Percentiles rank a stretch among this genome's conserved stretches.
These are phyloP conservation scores for Esox niger DNA, from an alignment of 2,113 vertebrate species.

Conservation along the genomic window DNA sequence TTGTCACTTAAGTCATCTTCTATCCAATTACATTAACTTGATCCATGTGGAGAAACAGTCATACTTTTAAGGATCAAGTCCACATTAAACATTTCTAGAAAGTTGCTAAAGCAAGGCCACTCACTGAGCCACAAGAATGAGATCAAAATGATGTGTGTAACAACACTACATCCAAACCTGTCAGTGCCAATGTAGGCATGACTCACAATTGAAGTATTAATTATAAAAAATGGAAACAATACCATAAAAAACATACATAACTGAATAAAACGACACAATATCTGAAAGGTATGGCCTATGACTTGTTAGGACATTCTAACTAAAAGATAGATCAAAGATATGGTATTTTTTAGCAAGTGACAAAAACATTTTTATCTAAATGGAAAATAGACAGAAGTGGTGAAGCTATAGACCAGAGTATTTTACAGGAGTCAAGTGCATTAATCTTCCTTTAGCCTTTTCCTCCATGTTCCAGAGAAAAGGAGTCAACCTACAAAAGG, in stretches of 20 bases:
- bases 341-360: slow-evolving; percentile 75
- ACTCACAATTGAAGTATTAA: slow-evolving; percentile 57
- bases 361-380: slow-evolving; percentile 71
- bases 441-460: slow-evolving; percentile 55
- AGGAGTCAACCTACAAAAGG: slow-evolving; percentile 74
- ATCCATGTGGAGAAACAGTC: slow-evolving; percentile 24
- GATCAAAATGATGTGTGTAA: slow-evolving; percentile 35
- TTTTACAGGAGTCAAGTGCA: slow-evolving; percentile 78
- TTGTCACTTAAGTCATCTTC: no score
- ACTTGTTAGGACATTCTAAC: slow-evolving; percentile 56
- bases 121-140: slow-evolving; percentile 53
- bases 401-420: slow-evolving; percentile 81
- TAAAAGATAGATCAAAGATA: slow-evolving; percentile 53
- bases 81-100: slow-evolving; percentile 39
- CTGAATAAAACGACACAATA: slow-evolving; percentile 54
- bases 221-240: slow-evolving; percentile 54
- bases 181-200: slow-evolving; percentile 32
- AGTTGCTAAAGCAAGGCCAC: slow-evolving; percentile 48
- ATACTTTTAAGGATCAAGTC: slow-evolving; percentile 25
- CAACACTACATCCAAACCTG: slow-evolving; percentile 25
- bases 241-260: slow-evolving; percentile 53
- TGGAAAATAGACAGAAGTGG: slow-evolving; percentile 77
- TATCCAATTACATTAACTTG: no score
- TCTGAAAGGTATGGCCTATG: slow-evolving; percentile 72
- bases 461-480: slow-evolving; percentile 76